Base-by-base conservation (phyloP, 2,113 vertebrate species). In the Myrmecophaga tridactyla region DNA sequence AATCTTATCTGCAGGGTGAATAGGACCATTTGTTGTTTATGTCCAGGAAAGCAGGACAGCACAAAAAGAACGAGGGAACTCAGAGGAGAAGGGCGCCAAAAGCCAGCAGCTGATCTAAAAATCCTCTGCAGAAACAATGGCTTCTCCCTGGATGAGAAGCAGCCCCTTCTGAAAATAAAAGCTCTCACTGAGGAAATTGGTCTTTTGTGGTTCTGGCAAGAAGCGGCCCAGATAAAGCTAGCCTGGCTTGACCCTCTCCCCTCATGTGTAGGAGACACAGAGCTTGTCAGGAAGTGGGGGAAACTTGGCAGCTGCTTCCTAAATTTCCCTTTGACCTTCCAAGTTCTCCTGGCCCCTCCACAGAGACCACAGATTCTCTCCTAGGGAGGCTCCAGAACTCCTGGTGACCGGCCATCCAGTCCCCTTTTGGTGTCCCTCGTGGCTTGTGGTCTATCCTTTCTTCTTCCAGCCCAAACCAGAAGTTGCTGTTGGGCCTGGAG, bases 1-100 rank as follows among this genome's bases (percentile, higher is more conserved):
- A 98, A 98, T 98, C 98, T 98, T 98, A 98, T 98, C 98, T 98
- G 98, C 94, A 77, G 98, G 98, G 98, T 98, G 98, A 98, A 98
- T 98, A 98, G 98, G 98, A 98, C 98, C 98, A 98, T 98, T 98
- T 98, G 98, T 98, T 98, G 98, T 98, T 98, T 96, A 96, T 97
- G 97, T 98, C 98, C 98, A 53, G 96, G 97, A 97, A 97, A 98
- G 96, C 96, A 69, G 88, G 75, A 90, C 96, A 89, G 63, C 95
- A 87, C 97, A 96, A 92, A 94, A 95, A 95, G 92, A 96, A 65
- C 0, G 0, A 87, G 85, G 77, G 95, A 97, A 97, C 97, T 96
- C 48, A 20, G 94, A 86, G 93, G 91, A 96, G 73, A 94, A 93
- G 86, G 29, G 95, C 53, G 87, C 95, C 95, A 72, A 4, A 84